Base-by-base conservation (phyloP, 2,888 invertebrate genomes). In the Aporophyla lueneburgensis region DNA sequence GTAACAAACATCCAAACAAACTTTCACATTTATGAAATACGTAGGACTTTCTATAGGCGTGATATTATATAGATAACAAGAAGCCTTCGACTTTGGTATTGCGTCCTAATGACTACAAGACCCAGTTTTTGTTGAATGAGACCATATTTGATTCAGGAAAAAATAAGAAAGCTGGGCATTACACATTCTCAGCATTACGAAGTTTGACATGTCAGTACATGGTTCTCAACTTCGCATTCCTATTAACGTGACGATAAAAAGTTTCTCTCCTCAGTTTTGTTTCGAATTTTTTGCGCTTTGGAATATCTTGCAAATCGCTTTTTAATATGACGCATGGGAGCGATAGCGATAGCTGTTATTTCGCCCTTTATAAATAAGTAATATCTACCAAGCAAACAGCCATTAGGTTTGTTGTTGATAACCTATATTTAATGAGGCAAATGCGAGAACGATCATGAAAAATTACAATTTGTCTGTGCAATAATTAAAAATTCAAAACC, bases 311-410 rank as follows among this genome's bases (percentile, higher is more conserved):
- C 79, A 61, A 83, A 82, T 79, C 43, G 53, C 68, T 82, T 83
- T 81, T 74, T 79, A 81, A 74, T 71, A 81, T 61, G 83, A 74
- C 81, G 43, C 79, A 74, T 66, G 79, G 75, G 71, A 83, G 49
- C 56, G 33, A 83, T 65, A 83, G 49, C 56, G 33, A 83, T 65
- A 69, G 59, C 53, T 61, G 78, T 82, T 81, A 53, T 74, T 70
- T 61, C 49, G 68, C 56, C 74, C 59, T 71, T 40, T 62, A 59
- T 78, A 71, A 78, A 71, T 79, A 71, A 62, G 46, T 63, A 51
- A 68, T 53, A 14, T 19, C 49, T 43, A 58, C 46, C 40, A 19
- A 40, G n/a, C 7, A 58, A 74, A 71, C n/a, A 65, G 14, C 24
- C 65, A 43, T 46, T 14, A 19, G 62, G 27, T 4, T 51, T 61